A percentile compares a stretch with the other conserved stretches of the same genome.
These are phyloP conservation scores for Nannoperca obscura DNA, from an alignment of 2,797 vertebrate genomes.

Conservation along the genomic window DNA sequence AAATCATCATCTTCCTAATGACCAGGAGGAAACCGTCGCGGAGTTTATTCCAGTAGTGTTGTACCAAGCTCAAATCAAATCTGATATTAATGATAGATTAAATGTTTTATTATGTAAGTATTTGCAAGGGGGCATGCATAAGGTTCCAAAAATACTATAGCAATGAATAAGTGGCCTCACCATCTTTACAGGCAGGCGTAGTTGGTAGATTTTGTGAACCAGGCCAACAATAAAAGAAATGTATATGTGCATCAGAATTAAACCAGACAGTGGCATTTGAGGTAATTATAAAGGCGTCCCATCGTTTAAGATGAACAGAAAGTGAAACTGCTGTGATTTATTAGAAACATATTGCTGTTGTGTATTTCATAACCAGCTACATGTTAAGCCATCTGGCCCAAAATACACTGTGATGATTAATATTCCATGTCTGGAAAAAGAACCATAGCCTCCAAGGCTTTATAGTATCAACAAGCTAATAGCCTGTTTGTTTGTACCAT, in stretches of 20 bases:
- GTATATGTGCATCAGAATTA: constrained; percentile 23
- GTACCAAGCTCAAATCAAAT: constrained; percentile 29
- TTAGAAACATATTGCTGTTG: constrained; percentile 22
- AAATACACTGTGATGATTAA: constrained; percentile 55
- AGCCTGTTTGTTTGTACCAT: constrained; percentile 13
- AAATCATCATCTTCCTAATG: constrained; percentile 31
- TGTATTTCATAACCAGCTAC: constrained; percentile 40
- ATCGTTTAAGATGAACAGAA: neutral
- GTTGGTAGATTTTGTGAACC: constrained; percentile 48
- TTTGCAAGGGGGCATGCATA: constrained; percentile 32
- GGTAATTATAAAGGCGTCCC: constrained; percentile 10
- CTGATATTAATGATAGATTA: constrained; percentile 30
- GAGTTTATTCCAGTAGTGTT: constrained; percentile 18
- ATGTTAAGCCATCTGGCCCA: constrained; percentile 50
- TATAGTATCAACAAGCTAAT: constrained; percentile 24
- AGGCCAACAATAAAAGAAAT: constrained; percentile 52
- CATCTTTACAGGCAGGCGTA: constrained; percentile 53
- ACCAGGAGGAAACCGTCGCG: constrained; percentile 3
- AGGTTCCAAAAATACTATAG: constrained; percentile 47
- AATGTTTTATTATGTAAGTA: constrained; percentile 45
- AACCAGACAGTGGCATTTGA: constrained; percentile 30
- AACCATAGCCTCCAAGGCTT: constrained; percentile 14
- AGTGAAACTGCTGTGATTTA: constrained; percentile 36
- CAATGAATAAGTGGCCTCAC: constrained; percentile 43
- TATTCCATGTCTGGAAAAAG: constrained; percentile 41